phyloP scores from a whole-genome alignment of 2,113 vertebrate genomes.

The Anarhynchus alexandrinus region DNA sequence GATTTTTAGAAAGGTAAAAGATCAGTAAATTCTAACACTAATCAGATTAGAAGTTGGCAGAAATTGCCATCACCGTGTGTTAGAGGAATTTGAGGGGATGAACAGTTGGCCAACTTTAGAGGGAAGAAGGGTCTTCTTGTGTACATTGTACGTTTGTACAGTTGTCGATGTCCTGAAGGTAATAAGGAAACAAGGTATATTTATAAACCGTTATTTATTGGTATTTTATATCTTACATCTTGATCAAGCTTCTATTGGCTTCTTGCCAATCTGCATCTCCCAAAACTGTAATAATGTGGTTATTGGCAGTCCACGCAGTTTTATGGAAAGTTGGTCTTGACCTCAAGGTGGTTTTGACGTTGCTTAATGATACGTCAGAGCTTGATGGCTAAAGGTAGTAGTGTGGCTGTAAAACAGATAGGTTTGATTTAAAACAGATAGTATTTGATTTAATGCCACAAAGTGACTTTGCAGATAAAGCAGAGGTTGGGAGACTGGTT shows the following conservation, averaged over 20 bases:
- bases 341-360: background rate
- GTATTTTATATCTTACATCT: background rate
- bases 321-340: background rate
- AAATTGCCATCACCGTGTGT: background rate
- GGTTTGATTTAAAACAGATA: background rate
- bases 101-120: background rate
- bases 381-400: background rate
- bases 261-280: background rate
- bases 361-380: background rate
- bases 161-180: background rate
- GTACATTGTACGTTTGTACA: background rate
- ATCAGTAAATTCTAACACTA: background rate
- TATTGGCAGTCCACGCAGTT: background rate
- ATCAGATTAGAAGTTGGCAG: background rate
- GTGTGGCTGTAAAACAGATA: background rate
- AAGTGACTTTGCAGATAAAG: background rate
- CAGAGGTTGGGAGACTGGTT: background rate
- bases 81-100: background rate
- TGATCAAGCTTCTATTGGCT: background rate
- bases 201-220: background rate
- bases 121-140: background rate
- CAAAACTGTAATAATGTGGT: background rate
- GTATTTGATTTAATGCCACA: background rate
- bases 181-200: background rate
- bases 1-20: background rate